Base-by-base conservation (phyloP, 2,113 vertebrate genomes). In the Boulengeromyrus knoepffleri region DNA sequence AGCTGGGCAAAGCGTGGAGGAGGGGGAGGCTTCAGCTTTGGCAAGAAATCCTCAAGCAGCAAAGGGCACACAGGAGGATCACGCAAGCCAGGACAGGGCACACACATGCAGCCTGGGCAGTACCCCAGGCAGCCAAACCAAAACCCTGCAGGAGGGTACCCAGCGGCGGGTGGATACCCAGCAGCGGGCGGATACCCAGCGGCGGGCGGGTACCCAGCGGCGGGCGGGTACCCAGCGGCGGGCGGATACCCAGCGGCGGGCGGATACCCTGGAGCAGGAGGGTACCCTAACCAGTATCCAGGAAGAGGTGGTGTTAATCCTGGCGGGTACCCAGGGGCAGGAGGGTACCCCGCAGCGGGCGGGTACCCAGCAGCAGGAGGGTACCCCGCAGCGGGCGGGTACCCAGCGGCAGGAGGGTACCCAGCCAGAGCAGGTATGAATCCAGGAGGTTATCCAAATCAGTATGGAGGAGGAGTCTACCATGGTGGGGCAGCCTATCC, bases 21-120 rank as follows among this genome's bases (percentile, higher is more conserved):
- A 17, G 90, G 87, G 7, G 85, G 89, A 19, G 13, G 93, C 24
- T 21, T 42, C 19, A 0, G 89, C 27, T 42, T 92, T 62, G 93
- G 94, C 70, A 94, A 93, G 52, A 90, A 93, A 46, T 27, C 89
- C 15, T 45, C 83, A 85, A 27, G 88, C 56, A 89, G 24, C 89
- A 87, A 70, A 5, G 52, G 70, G 21, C 90, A 88, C 53, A 86
- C 58, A 19, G 85, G 85, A 74, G 89, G 89, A 31, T 91, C 46
- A 85, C 52, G 74, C 13, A 93, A 88, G 89, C 90, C 31, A 5
- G 92, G 90, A 47, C 89, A 87, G 3, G 88, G 84, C n/a, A 89
- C 90, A 80, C 58, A 50, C 27, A 86, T 91, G 39, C 90, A 91
- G 24, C 87, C 91, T 49, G 90, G 90, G 15, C 86, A 86, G 49